These are phyloP conservation scores for Eumaeus atala DNA, from an alignment of 1,140 invertebrate species.

Conservation along the genomic window DNA sequence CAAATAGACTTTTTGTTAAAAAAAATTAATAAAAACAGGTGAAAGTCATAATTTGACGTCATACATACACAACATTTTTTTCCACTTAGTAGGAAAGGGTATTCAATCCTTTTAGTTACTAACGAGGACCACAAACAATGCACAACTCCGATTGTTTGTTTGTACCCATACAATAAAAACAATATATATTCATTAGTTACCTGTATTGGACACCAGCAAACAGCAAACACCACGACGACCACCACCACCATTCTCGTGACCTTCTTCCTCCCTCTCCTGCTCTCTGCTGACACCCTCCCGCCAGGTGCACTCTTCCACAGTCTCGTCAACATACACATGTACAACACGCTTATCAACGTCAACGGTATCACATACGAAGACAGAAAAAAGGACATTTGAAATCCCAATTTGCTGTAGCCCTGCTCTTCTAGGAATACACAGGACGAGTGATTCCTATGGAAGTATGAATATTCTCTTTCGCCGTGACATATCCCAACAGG, in stretches of 20 bases:
- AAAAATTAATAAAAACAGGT: too few species aligned
- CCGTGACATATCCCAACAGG: conserved; percentile 88
- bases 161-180: too few species aligned
- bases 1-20: too few species aligned
- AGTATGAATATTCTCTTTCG: conserved; percentile 80
- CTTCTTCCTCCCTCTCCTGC: conserved; percentile 88
- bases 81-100: too few species aligned
- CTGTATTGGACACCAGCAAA: conserved; percentile 97
- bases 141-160: too few species aligned
- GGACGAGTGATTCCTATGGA: conserved; percentile 76
- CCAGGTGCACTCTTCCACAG: conserved; percentile 90
- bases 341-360: conserved; percentile 90
- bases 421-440: conserved; percentile 80
- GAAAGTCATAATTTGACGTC: too few species aligned
- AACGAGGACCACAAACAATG: too few species aligned
- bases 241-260: conserved; percentile 95
- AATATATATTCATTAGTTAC: conserved; percentile 64
- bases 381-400: conserved; percentile 87
- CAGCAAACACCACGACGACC: conserved; percentile 94
- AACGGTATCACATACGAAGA: conserved; percentile 91
- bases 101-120: too few species aligned
- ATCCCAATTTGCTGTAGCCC: conserved; percentile 81
- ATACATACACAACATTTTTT: too few species aligned
- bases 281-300: conserved; percentile 78
- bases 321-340: conserved; percentile 91